Base-by-base conservation (phyloP, 1,140 invertebrate genomes). In the Ladona fulva region DNA sequence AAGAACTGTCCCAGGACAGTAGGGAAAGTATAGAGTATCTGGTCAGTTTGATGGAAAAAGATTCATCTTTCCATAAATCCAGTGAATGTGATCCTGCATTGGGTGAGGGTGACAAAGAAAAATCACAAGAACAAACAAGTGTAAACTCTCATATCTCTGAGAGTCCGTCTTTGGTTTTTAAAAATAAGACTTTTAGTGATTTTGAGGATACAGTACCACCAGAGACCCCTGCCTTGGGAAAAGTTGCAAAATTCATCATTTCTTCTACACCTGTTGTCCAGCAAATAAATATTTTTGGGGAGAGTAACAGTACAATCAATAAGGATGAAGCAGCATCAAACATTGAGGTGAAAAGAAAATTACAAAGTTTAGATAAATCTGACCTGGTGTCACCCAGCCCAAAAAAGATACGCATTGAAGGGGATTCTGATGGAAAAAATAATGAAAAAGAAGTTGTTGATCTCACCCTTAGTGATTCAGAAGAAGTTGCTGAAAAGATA, bases 21-120 rank as follows among this genome's bases (percentile, higher is more conserved):
- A 22, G 76, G 37, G 24, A 22, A n/a, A 42, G 25, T 42, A 52
- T 76, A 25, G 76, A 76, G 1, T 76, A 52, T 42, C 24, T 76
- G 24, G 37, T 76, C 14, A 76, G 76, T 52, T 22, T 76, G 11
- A 76, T 76, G 16, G 44, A 76, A 16, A 76, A 76, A 76, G 76
- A 37, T 22, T 66, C 44, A 52, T n/a, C 29, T 37, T 5, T 37
- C 29, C 1, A 37, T 37, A 37, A 37, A 37, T 37, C 29, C 29
- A 37, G 8, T 1, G 29, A 37, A 37, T 37, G 29, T 37, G 29
- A 37, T 37, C 3, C 29, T 5, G n/a, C n/a, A n/a, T n/a, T n/a
- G n/a, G 29, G 8, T 37, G 29, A 37, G 29, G 29, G 8, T 37
- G 29, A 37, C 29, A 1, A 37, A 37, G 29, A 37, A 1, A 37